Conservation (phyloP, 1,140 invertebrate species). For the Bombus pascuorum region DNA sequence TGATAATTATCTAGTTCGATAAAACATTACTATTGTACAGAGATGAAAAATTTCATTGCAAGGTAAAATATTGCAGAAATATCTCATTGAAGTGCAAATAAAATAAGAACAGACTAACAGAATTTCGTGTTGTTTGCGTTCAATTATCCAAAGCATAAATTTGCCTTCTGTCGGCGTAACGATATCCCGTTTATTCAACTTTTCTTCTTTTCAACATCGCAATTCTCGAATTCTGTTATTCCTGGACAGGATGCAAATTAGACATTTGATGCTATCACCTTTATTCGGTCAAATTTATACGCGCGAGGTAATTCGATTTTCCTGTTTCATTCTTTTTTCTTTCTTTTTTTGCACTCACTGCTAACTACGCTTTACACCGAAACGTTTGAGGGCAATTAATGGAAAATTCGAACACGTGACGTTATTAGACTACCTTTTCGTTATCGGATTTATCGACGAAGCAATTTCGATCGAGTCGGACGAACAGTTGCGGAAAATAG, state of each 20-base stretch:
- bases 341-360: background rate
- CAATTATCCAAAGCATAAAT: background rate
- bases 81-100: background rate
- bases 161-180: background rate
- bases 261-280: background rate
- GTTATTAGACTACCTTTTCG: background rate
- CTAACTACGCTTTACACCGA: background rate
- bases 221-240: background rate
- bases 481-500: background rate
- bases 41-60: background rate
- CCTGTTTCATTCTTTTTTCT: background rate
- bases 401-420: conserved; percentile 10
- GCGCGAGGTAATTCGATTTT: background rate
- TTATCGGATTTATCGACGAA: conserved; percentile 7
- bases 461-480: background rate
- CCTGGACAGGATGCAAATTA: background rate
- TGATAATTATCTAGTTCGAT: too few species aligned
- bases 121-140: background rate
- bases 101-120: background rate
- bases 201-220: background rate
- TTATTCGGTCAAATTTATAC: background rate
- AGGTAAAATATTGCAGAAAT: background rate
- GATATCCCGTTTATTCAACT: background rate
- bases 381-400: conserved; percentile 5
- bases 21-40: too few species aligned